Evolutionary conservation across 2,797 vertebrate species (phyloP), one percentile per base, ranked within the genome.

Genomic region (Sebastolobus altivelis): DNA sequence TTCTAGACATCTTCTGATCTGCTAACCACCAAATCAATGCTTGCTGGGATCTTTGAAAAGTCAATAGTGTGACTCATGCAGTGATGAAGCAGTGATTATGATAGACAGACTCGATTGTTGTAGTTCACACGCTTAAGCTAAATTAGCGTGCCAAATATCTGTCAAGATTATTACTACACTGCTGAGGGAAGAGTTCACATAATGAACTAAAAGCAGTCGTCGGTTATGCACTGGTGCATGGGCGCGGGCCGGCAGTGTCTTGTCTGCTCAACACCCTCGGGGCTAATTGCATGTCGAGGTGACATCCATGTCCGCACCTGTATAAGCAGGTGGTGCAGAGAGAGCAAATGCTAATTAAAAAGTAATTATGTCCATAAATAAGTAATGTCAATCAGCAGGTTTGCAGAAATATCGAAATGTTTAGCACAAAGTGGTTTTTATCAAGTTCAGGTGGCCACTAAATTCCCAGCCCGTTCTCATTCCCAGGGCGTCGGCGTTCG

Each of bases 251-350:
- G 52, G 25, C n/a, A 3, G 59, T 12, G 38, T 71, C 40, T 37
- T 12, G 43, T 68, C 72, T 56, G 31, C 74, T 69, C n/a, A 18
- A 27, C 14, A n/a, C 65, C 71, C 76, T 77, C 20, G 8, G 65
- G 83, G 65, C 29, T 52, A 27, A 27, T 20, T 65, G 46, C 68
- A 65, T 13, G 56, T 33, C 4, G 8, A 62, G 18, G 10, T 59
- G 27, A 62, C 58, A 33, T 69, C 80, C 76, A 46, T 81, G 79
- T 14, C 82, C 65, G 33, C 72, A 82, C 83, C 82, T 81, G 86
- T 4, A 60, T 10, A 11, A 54, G 27, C 65, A 81, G 60, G 12
- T 65, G 52, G 16, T 65, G 54, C 66, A 58, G 31, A 38, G 14
- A 52, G 1, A 14, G 74, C 4, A 54, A 1, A 68, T 31, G 38